Percentiles rank a stretch among this genome's conserved stretches.
These are phyloP conservation scores for Periophthalmodon schlosseri DNA, from an alignment of 2,113 vertebrate genomes.

Conservation along the genomic window DNA sequence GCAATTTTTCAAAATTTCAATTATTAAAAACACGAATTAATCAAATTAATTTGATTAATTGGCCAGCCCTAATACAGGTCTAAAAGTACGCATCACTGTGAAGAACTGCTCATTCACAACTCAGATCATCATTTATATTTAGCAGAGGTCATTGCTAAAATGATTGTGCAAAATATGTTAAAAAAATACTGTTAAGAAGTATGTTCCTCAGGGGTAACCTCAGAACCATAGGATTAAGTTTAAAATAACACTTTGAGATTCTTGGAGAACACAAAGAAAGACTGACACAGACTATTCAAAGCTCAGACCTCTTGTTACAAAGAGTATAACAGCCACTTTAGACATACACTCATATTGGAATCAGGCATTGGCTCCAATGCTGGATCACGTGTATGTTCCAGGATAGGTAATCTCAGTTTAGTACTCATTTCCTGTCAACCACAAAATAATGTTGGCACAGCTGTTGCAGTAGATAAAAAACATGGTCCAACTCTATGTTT, in stretches of 20 bases:
- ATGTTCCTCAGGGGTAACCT: neutral
- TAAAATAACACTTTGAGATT: neutral
- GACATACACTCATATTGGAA: neutral
- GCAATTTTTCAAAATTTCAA: no score
- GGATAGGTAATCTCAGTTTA: no score
- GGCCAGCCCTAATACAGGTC: neutral
- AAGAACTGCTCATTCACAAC: constrained; percentile 47
- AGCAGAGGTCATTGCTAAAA: neutral
- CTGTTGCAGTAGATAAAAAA: no score
- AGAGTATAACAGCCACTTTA: neutral
- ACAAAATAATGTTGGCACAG: no score
- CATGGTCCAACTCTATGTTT: neutral
- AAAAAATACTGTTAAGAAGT: neutral
- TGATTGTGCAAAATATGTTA: neutral
- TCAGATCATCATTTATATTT: constrained; percentile 7
- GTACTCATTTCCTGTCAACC: no score
- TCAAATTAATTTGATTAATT: no score
- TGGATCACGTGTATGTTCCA: no score
- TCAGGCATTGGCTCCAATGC: neutral
- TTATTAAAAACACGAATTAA: no score
- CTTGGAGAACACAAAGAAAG: neutral
- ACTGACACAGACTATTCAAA: neutral
- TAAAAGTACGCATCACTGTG: constrained; percentile 62
- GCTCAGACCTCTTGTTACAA: neutral
- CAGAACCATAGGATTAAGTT: neutral